Base-by-base conservation (phyloP, 2,113 vertebrate genomes). In the Ageneiosus marmoratus region DNA sequence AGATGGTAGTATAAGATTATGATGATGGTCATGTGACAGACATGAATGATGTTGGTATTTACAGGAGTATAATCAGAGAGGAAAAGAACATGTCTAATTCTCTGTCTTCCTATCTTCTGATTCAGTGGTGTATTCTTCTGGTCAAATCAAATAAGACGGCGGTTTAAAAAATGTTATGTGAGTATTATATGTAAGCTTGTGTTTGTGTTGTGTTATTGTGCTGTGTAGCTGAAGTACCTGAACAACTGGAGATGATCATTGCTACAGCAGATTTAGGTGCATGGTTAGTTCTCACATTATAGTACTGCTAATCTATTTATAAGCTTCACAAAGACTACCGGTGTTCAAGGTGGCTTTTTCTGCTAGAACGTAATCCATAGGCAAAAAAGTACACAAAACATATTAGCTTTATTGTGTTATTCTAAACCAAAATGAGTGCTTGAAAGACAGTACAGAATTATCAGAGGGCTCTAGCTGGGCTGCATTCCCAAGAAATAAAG, bases 11-110 rank as follows among this genome's bases (percentile, higher is more conserved):
- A 56, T 24, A 55, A 22, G 73, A 20, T 51, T n/a, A 58, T 69
- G 10, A 50, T 74, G 55, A 85, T 83, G 78, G 84, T 72, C 84
- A 87, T 83, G 74, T 84, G 63, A 90, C 84, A 86, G 82, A 85
- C 48, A 37, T 67, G 63, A 86, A 88, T 15, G 18, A 79, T 86
- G 84, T 87, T 83, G 79, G 83, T 50, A 75, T 76, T 34, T 32
- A 62, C 34, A 60, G 11, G 10, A 27, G 11, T 67, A 48, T 55
- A 81, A 37, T 48, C 67, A 62, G 56, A 37, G 76, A 79, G 50
- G 16, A 65, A 24, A 81, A 44, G 24, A 56, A 51, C 5, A 24
- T 67, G 53, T 58, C 22, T 32, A 22, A 46, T 78, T 83, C 74
- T 55, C 10, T 24, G 74, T 83, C 73, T 83, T 83, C 82, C 74